Evolutionary conservation across 2,888 invertebrate genomes (phyloP).

Genomic region (Norana najaformis): DNA sequence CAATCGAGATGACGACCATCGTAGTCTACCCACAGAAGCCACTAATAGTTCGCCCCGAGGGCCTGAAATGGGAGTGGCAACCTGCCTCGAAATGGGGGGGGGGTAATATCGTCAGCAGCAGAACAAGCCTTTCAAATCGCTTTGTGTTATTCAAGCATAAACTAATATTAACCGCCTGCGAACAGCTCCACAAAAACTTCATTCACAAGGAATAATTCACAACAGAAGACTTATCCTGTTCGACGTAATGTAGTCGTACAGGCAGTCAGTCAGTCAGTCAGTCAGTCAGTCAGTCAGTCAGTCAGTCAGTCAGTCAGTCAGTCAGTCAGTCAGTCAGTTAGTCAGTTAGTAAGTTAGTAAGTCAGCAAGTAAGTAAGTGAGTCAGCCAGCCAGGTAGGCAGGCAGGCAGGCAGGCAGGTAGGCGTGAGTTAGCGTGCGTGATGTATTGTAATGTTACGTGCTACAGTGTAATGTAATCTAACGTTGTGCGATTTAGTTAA

Average conservation of each 20-base stretch:
- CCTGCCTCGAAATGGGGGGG: background rate
- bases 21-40: background rate
- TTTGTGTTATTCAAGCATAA: background rate
- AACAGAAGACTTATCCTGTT: background rate
- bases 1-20: background rate
- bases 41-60: constrained; percentile 13
- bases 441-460: background rate
- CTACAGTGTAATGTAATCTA: background rate
- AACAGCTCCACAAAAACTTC: background rate
- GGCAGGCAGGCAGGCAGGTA: too few species aligned
- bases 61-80: background rate
- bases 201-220: background rate
- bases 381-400: too few species aligned
- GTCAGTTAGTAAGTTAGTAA: background rate
- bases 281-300: background rate
- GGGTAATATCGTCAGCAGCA: background rate
- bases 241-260: background rate
- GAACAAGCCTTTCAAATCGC: background rate
- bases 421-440: background rate
- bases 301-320: background rate
- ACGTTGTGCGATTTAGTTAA: background rate
- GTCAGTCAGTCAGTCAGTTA: background rate
- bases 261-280: background rate
- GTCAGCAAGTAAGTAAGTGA: background rate
- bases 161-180: background rate